Percentiles rank a stretch among this genome's conserved stretches.
phyloP scores from a whole-genome alignment of 2,113 vertebrate genomes.

The Meriones unguiculatus region DNA sequence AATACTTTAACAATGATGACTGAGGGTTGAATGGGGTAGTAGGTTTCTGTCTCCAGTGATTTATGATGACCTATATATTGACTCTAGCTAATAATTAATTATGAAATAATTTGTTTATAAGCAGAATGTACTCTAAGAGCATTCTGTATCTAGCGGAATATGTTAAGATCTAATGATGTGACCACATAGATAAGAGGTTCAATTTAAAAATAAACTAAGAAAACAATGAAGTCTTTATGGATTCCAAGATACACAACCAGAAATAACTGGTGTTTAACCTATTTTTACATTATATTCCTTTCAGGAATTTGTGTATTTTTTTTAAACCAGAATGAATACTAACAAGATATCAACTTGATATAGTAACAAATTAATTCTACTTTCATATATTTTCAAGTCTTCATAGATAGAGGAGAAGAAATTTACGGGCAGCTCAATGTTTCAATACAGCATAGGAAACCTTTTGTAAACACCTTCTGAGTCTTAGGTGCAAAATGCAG shows the following conservation, averaged over 20 bases:
- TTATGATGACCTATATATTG: conserved; percentile 85
- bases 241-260: conserved; percentile 63
- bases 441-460: conserved; percentile 64
- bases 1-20: conserved; percentile 88
- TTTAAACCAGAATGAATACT: neutral
- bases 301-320: conserved; percentile 4
- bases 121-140: conserved; percentile 65
- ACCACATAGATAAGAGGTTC: conserved; percentile 69
- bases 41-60: conserved; percentile 86
- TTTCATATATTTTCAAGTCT: conserved; percentile 79
- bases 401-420: conserved; percentile 55
- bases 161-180: conserved; percentile 57
- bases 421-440: conserved; percentile 77
- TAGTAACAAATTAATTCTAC: conserved; percentile 75
- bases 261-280: conserved; percentile 61
- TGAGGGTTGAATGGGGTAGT: conserved; percentile 87
- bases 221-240: conserved; percentile 54
- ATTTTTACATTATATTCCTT: neutral
- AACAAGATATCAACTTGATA: conserved; percentile 67
- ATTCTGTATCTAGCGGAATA: conserved; percentile 76
- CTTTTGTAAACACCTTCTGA: conserved; percentile 27
- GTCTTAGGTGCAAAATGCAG: conserved; percentile 32
- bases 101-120: conserved; percentile 82
- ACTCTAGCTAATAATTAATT: conserved; percentile 87
- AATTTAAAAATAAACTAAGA: conserved; percentile 55